Conservation (phyloP, 2,797 vertebrate species). For the Anniella stebbinsi region DNA sequence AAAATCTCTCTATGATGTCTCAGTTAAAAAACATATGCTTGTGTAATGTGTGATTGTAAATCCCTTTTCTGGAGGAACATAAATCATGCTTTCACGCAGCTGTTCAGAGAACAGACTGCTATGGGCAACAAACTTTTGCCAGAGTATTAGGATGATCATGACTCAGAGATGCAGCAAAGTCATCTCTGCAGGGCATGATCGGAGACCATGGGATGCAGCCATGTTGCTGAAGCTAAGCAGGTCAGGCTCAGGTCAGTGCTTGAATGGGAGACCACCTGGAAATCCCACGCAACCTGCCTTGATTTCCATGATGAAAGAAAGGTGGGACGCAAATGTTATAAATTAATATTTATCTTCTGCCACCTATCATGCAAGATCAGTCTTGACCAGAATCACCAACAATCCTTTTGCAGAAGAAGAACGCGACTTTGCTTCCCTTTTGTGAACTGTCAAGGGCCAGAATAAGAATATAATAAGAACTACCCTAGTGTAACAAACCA, state of each 20-base stretch:
- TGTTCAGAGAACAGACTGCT: neutral
- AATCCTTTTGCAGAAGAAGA: fast-evolving
- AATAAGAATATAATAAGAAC: neutral
- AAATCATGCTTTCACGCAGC: neutral
- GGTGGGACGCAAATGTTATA: neutral
- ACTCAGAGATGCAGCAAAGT: neutral
- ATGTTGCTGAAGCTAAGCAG: neutral
- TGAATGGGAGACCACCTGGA: neutral
- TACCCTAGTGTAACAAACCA: neutral
- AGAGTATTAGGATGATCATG: fast-evolving
- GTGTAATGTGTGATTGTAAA: fast-evolving
- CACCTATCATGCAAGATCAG: neutral
- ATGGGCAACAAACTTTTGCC: fast-evolving
- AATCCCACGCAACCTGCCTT: neutral
- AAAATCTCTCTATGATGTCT: neutral
- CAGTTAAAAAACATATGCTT: neutral
- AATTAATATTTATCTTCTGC: neutral
- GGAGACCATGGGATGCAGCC: neutral
- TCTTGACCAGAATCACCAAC: fast-evolving
- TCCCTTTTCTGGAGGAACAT: fast-evolving
- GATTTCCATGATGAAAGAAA: neutral
- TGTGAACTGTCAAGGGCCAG: neutral
- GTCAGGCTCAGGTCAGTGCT: neutral
- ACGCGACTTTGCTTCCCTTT: neutral
- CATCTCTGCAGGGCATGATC: fast-evolving